A percentile compares a stretch with the other conserved stretches of the same genome.
These are phyloP conservation scores for Picus viridis DNA, from an alignment of 2,797 vertebrate genomes.

Conservation along the genomic window DNA sequence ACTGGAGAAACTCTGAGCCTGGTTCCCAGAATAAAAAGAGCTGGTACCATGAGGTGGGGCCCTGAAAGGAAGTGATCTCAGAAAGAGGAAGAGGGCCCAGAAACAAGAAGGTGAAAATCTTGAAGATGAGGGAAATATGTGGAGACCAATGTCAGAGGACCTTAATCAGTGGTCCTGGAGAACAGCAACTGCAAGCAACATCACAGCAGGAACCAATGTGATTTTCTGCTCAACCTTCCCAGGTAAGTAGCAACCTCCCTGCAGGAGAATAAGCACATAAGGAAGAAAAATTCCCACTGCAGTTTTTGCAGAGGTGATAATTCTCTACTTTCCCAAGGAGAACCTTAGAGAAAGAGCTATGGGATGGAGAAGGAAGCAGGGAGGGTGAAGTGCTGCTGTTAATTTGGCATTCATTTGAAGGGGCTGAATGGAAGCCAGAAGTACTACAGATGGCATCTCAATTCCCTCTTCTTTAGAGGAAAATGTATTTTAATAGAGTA, in stretches of 20 bases:
- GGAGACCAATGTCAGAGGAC: neutral
- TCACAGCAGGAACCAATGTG: fast-evolving
- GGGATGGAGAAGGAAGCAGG: neutral
- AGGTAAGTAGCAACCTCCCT: neutral
- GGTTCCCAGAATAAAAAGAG: neutral
- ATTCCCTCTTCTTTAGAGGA: neutral
- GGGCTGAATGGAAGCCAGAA: slow-evolving; percentile 21
- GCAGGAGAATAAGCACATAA: neutral
- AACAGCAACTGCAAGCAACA: neutral
- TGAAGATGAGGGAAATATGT: fast-evolving
- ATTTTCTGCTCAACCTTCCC: neutral
- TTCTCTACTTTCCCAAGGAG: neutral
- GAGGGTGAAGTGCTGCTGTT: slow-evolving; percentile 15
- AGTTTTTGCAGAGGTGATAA: neutral
- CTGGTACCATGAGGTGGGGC: neutral
- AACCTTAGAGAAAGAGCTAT: neutral
- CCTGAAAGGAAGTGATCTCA: neutral
- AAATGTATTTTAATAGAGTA: slow-evolving; percentile 38
- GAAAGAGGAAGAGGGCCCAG: neutral
- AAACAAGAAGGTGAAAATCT: neutral
- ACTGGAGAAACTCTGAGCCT: neutral
- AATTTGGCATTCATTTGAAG: slow-evolving; percentile 14
- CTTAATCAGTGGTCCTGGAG: neutral
- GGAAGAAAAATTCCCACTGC: neutral
- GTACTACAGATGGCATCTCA: slow-evolving; percentile 33